Conservation (phyloP, 1,140 invertebrate genomes). For the Contarinia nasturtii region DNA sequence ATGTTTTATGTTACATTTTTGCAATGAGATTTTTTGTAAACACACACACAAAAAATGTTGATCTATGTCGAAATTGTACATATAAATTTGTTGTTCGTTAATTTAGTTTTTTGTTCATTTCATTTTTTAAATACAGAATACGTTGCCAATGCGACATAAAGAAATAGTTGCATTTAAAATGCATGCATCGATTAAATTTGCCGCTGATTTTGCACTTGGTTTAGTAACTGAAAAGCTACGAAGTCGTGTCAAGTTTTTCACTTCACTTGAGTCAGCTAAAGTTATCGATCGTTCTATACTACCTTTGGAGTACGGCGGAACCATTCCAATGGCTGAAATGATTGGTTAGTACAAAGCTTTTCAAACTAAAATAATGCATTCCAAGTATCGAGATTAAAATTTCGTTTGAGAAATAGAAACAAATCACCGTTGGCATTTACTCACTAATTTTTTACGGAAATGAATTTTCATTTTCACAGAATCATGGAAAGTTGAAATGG, state of each 20-base stretch:
- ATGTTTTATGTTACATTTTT: too few species aligned
- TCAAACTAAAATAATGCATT: too few species aligned
- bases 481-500: constrained; percentile 43
- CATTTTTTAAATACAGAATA: constrained; percentile 37
- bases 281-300: constrained; percentile 37
- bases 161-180: constrained; percentile 61
- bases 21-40: too few species aligned
- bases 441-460: background rate
- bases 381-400: background rate
- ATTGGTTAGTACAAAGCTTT: constrained; percentile 58
- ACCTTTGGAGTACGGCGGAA: constrained; percentile 64
- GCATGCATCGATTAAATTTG: constrained; percentile 55
- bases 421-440: too few species aligned
- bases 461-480: constrained; percentile 21
- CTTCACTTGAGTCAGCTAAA: constrained; percentile 31
- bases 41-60: background rate
- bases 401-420: background rate
- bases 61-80: too few species aligned
- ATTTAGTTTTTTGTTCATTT: constrained; percentile 6
- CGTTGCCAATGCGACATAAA: constrained; percentile 67
- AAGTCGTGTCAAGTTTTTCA: constrained; percentile 50
- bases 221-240: constrained; percentile 66
- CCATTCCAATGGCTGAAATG: constrained; percentile 64
- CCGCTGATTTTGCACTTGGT: constrained; percentile 59
- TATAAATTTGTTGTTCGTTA: background rate